Evolutionary conservation across 2,113 vertebrate genomes (phyloP), one percentile per base, ranked within the genome.

Genomic region (Urocynchramus pylzowi): DNA sequence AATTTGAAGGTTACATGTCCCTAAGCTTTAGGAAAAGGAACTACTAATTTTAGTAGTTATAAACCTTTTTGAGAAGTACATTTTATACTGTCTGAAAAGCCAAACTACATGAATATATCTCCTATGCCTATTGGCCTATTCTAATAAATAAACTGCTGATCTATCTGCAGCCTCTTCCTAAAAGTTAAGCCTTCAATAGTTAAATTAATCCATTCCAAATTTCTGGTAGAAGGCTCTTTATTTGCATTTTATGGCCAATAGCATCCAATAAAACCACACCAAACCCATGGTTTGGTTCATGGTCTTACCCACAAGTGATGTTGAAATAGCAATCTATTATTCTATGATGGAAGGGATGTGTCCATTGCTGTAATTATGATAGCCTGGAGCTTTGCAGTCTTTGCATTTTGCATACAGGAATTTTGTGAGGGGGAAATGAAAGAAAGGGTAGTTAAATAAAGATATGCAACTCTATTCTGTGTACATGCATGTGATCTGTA

Each of bases 21-120:
- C 93, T 44, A 27, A 81, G 84, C n/a, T 96, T 68, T 87, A 92
- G 60, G 35, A 96, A 87, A 76, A 70, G 31, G 59, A 94, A 39
- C 85, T 74, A 75, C 87, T 93, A 92, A 69, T 93, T 93, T 94
- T 86, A 94, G 45, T 77, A 83, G 67, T 61, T 87, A 33, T 61
- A 95, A 95, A 96, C 45, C 67, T 52, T 67, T 84, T 33, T 95
- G 65, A 97, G 74, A 78, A 94, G 82, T 95, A 85, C 13, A 10
- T 91, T 96, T 74, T n/a, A 18, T 74, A 56, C n/a, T 91, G 54
- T 89, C 81, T 68, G 23, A 84, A 95, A 57, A 84, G 85, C 8
- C 73, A 90, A 30, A 63, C 19, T 87, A 17, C 84, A 79, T 22
- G 3, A 45, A 24, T 78, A 9, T 33, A 22, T 54, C 9, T 50